These are phyloP conservation scores for Drosophila bunnanda DNA, from an alignment of 2,888 invertebrate species.

Conservation along the genomic window DNA sequence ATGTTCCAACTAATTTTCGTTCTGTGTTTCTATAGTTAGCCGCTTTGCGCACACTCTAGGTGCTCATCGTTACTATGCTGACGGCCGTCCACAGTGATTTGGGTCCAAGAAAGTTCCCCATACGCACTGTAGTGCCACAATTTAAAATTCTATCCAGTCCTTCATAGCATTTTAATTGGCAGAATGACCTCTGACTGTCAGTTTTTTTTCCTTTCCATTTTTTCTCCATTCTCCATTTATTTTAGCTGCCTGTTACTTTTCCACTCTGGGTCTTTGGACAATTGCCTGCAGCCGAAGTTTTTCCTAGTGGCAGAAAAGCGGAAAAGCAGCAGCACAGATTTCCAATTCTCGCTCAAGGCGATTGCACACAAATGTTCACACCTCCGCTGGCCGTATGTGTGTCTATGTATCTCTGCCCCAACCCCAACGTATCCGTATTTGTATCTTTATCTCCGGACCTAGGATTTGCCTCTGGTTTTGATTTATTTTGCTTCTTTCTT, in stretches of 20 bases:
- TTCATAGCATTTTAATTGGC: constrained; percentile 27
- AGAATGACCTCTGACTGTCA: constrained; percentile 35
- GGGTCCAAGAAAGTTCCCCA: constrained; percentile 1
- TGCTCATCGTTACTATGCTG: not conserved
- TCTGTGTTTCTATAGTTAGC: not conserved
- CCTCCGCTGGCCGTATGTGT: constrained; percentile 2
- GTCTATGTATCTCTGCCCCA: not conserved
- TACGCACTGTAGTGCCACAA: not conserved
- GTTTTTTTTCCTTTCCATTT: constrained; percentile 17
- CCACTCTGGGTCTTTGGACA: constrained; percentile 17
- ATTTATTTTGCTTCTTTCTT: constrained; percentile 22
- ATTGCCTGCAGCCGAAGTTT: constrained; percentile 15
- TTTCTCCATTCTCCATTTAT: constrained; percentile 1
- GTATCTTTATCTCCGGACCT: constrained; percentile 3
- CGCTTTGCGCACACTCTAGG: not conserved
- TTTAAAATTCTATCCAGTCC: constrained; percentile 9
- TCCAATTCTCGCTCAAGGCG: constrained; percentile 24
- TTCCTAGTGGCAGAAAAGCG: constrained; percentile 3
- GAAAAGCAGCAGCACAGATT: constrained; percentile 28
- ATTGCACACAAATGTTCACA: constrained; percentile 38
- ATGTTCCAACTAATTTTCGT: not conserved
- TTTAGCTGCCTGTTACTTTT: constrained; percentile 25
- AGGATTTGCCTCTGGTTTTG: constrained; percentile 30
- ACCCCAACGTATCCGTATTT: constrained; percentile 4
- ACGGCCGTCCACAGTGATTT: not conserved